Conservation (phyloP, 2,113 vertebrate genomes). For the Malurus melanocephalus region DNA sequence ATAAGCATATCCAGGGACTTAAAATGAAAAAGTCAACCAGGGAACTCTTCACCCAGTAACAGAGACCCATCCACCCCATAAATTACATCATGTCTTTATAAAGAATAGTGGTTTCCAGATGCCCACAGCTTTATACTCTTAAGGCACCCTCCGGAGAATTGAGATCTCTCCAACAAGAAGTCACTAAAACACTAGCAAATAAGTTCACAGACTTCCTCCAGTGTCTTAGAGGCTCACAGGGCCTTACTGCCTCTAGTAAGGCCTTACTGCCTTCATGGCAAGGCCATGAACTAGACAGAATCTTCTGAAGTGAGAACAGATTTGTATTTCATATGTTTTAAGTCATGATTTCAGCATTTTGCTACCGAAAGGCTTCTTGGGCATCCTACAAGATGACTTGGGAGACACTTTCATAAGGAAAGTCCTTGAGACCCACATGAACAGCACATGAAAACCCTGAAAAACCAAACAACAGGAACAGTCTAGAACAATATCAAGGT, state of each 20-base stretch:
- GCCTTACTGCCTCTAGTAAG: neutral
- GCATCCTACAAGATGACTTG: neutral
- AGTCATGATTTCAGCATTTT: neutral
- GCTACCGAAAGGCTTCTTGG: neutral
- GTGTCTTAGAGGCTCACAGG: neutral
- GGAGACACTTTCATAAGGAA: neutral
- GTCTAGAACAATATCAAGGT: neutral
- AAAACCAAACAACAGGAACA: neutral
- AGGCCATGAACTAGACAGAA: neutral
- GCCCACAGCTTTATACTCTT: neutral
- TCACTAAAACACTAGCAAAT: neutral
- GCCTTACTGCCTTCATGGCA: no score
- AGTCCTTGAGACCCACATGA: neutral
- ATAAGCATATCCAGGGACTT: neutral
- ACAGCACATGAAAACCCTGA: neutral
- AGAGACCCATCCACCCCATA: neutral
- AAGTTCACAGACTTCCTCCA: neutral
- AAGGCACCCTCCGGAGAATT: neutral
- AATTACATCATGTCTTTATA: neutral
- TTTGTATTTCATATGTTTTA: neutral
- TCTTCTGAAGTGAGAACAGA: neutral
- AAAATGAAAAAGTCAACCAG: neutral
- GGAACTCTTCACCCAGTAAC: neutral
- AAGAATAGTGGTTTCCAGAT: neutral
- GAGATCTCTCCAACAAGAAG: neutral